Base-by-base conservation (phyloP, 2,113 vertebrate genomes). In the Petrocephalus zakoni region DNA sequence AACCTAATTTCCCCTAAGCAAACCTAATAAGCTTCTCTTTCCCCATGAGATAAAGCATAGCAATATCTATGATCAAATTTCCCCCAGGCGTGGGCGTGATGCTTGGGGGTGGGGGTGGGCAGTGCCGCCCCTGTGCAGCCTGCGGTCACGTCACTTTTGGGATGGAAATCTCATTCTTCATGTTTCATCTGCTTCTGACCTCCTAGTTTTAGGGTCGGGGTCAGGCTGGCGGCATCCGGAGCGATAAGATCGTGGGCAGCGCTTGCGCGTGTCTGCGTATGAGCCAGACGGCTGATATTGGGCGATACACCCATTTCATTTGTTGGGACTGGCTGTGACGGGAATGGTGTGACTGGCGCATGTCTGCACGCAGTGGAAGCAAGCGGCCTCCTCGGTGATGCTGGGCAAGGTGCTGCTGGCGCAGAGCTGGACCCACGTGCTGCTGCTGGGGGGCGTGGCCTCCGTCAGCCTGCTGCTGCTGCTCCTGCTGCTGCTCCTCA, bases 331-430 rank as follows among this genome's bases (percentile, higher is more conserved):
- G 37, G 56, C 47, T 52, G 86, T 25, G 17, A 51, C 46, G 49
- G 37, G 56, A 61, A 49, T 42, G 22, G 37, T 72, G n/a, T 86
- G 34, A 37, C 64, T 21, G 52, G 21, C 34, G 37, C 42, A 64
- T 72, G 51, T 88, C 87, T 91, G 61, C n/a, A 42, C n/a, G 9
- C 93, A 99, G 98, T 99, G 42, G 42, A 42, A 42, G 42, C 98
- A 98, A 95, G 98, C 97, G 87, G 93, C 95, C 92, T 96, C 96
- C 91, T 98, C 97, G 90, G 95, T 93, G 87, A 93, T 96, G 82
- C 96, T 99, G 3, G 98, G 98, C 87, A 97, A 95, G 92, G 97
- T 99, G 90, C 95, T 95, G 85, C 93, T 98, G 92, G 96, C 94
- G 97, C 89, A 97, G 93, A 97, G 98, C 92, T 97, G 97, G 93